Percentiles rank a stretch among this genome's conserved stretches.
Conservation (phyloP, 2,797 vertebrate genomes). For the Onychomys arenicola region DNA sequence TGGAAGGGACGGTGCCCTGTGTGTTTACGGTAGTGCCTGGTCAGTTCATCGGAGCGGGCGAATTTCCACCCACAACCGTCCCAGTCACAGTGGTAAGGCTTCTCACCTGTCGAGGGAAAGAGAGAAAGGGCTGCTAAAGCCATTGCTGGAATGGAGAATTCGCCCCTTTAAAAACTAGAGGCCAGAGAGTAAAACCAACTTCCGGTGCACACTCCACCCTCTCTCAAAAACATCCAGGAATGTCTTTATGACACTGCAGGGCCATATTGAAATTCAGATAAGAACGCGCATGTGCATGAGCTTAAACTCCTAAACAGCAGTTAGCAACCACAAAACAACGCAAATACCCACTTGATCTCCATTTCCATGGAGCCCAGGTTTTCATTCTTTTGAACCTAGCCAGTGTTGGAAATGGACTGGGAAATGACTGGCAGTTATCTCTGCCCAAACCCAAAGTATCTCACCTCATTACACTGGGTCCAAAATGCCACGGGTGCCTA, state of each 20-base stretch:
- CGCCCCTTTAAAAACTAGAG: not conserved
- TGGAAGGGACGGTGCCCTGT: conserved; percentile 97
- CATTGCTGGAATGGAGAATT: not conserved
- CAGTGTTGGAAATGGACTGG: not conserved
- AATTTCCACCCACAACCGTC: conserved; percentile 99
- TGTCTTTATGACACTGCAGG: not conserved
- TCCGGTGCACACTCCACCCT: not conserved
- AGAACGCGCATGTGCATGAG: not conserved
- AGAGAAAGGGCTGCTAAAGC: not conserved
- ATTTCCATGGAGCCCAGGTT: not conserved
- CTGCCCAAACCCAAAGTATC: not conserved
- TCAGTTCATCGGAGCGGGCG: conserved; percentile 97
- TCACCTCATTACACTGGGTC: not conserved
- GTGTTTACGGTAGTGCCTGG: conserved; percentile 98
- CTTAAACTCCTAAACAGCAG: not conserved
- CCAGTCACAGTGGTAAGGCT: conserved; percentile 98
- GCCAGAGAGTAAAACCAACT: not conserved
- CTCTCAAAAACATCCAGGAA: not conserved
- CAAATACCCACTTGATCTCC: not conserved
- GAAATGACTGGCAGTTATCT: not conserved
- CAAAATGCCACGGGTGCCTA: not conserved
- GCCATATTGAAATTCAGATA: not conserved
- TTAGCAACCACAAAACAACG: not conserved
- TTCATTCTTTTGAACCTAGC: not conserved
- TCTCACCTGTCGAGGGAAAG: conserved; percentile 91